Conservation (phyloP, 2,888 invertebrate genomes). For the Pachycephus smyrnensis region DNA sequence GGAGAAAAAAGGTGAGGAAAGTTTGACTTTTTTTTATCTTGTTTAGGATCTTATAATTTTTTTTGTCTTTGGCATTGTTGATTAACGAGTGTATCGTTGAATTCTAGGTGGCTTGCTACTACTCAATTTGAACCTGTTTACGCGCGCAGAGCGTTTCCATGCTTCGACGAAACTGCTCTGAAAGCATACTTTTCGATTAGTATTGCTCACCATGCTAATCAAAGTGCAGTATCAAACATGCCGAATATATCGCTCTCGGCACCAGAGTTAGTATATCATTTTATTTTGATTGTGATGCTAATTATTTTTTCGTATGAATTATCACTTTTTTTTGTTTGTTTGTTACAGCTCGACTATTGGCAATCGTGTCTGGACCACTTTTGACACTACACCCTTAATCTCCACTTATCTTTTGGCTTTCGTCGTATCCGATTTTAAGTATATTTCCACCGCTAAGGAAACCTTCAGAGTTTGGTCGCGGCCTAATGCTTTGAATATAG, state of each 20-base stretch:
- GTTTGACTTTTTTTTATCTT: too few relatives aligned
- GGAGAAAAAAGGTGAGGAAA: constrained; percentile 61
- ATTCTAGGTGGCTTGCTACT: constrained; percentile 72
- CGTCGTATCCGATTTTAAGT: constrained; percentile 69
- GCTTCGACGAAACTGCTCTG: constrained; percentile 72
- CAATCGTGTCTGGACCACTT: constrained; percentile 16
- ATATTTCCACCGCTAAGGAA: constrained; percentile 33
- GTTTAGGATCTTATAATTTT: too few relatives aligned
- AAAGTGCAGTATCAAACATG: constrained; percentile 10
- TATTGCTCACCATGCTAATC: too few relatives aligned
- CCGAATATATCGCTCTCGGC: neutral
- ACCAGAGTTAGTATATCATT: neutral
- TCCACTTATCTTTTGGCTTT: constrained; percentile 74
- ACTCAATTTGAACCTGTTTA: constrained; percentile 74
- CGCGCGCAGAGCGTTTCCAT: constrained; percentile 71
- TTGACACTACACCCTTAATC: constrained; percentile 43
- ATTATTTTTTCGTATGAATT: too few relatives aligned
- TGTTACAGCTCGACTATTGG: too few relatives aligned
- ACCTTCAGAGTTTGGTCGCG: constrained; percentile 36
- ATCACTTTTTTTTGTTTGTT: too few relatives aligned
- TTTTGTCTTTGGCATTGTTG: too few relatives aligned
- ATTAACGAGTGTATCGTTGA: constrained; percentile 11
- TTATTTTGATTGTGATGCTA: too few relatives aligned
- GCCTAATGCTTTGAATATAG: constrained; percentile 53
- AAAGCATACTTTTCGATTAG: constrained; percentile 69